These are phyloP conservation scores for Grammomys dolichurus DNA, from an alignment of 2,113 vertebrate species.

Conservation along the genomic window DNA sequence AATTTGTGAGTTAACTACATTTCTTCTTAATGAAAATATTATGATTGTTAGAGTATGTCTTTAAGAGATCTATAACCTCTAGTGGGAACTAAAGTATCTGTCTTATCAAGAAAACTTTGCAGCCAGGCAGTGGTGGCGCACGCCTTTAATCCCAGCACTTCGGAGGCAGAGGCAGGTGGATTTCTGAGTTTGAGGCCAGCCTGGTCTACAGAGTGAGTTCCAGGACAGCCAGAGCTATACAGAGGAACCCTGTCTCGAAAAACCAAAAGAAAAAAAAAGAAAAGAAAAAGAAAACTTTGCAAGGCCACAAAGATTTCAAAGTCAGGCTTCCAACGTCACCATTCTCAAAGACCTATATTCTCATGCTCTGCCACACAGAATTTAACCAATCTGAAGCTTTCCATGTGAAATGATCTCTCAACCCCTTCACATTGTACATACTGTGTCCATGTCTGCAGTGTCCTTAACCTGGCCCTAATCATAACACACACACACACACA, in stretches of 20 bases:
- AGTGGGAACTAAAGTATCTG: neutral
- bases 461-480: neutral
- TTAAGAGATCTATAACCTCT: neutral
- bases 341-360: neutral
- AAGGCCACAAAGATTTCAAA: neutral
- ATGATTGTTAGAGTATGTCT: neutral
- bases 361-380: neutral
- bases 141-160: too few relatives aligned
- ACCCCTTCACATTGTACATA: neutral
- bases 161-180: too few relatives aligned
- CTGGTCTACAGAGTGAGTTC: too few relatives aligned
- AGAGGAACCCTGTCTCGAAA: too few relatives aligned
- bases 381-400: neutral
- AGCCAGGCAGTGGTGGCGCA: neutral
- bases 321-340: neutral
- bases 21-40: slow-evolving; percentile 47
- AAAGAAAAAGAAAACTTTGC: neutral
- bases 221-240: too few relatives aligned
- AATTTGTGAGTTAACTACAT: neutral
- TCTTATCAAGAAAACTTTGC: neutral
- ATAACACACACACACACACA: neutral
- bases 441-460: neutral
- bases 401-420: neutral
- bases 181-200: too few relatives aligned
- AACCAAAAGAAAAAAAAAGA: too few relatives aligned